Percentiles rank a stretch among this genome's conserved stretches.
Conservation (phyloP, 2,888 invertebrate species). For the Therioaphis trifolii region DNA sequence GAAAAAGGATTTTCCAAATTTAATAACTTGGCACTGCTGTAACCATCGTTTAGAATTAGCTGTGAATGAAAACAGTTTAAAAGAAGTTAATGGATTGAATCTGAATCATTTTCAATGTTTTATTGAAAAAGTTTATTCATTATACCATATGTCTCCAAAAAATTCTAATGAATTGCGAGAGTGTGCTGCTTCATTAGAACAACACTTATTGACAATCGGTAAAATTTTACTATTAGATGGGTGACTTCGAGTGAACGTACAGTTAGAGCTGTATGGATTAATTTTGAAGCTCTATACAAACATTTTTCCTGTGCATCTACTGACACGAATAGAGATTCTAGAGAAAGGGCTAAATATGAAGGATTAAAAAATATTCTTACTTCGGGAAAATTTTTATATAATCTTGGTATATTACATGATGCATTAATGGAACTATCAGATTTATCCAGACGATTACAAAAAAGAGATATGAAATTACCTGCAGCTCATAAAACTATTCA, state of each 20-base stretch:
- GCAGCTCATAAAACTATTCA: slow-evolving; percentile 17
- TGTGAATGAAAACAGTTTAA: background rate
- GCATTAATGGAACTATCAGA: slow-evolving; percentile 30
- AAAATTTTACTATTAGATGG: background rate
- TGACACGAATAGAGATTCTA: background rate
- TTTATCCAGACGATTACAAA: slow-evolving; percentile 33
- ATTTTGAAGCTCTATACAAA: slow-evolving; percentile 17
- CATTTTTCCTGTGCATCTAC: slow-evolving; percentile 25
- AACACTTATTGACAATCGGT: background rate
- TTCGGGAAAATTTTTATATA: slow-evolving; percentile 15
- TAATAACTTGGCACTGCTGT: slow-evolving; percentile 24
- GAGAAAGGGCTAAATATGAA: slow-evolving; percentile 12
- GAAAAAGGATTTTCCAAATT: slow-evolving; percentile 15
- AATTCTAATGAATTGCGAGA: background rate
- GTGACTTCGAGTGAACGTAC: background rate
- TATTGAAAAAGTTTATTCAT: slow-evolving; percentile 1
- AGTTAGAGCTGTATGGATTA: background rate
- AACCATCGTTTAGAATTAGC: too few species aligned
- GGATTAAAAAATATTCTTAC: slow-evolving; percentile 34
- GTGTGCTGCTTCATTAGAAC: background rate
- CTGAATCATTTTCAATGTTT: background rate
- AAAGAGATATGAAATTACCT: slow-evolving; percentile 42
- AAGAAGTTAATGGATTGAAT: slow-evolving; percentile 13
- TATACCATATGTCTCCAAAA: background rate
- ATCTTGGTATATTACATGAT: slow-evolving; percentile 32